Evolutionary conservation across 2,113 vertebrate species (phyloP).

Genomic region (Aspidoscelis tigris): DNA sequence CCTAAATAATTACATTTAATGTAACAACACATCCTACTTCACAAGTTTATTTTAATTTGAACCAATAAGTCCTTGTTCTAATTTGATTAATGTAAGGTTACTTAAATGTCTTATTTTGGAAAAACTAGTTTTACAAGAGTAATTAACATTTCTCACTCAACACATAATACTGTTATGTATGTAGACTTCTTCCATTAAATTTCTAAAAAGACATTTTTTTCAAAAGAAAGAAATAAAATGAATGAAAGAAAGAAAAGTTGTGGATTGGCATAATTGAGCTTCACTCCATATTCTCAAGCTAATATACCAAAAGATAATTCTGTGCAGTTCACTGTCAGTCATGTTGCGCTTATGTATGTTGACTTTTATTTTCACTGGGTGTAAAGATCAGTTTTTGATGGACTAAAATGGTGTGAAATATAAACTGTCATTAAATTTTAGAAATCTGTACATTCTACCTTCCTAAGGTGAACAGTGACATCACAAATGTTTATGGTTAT

Average conservation of each 20-base stretch:
- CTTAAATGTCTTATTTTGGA: neutral
- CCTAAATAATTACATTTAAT: neutral
- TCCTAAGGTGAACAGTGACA: accelerated
- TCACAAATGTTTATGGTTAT: neutral
- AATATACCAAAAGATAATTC: neutral
- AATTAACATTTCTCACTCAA: neutral
- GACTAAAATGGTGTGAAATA: conserved; percentile 2
- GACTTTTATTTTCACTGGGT: neutral
- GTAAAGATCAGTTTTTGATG: conserved; percentile 2
- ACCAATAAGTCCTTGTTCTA: neutral
- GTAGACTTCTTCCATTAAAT: neutral
- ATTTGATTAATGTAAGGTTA: neutral
- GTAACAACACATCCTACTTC: neutral
- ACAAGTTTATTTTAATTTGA: neutral
- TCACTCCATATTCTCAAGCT: neutral
- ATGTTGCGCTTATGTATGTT: neutral
- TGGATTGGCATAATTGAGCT: neutral
- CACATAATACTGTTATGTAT: neutral
- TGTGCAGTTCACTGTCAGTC: conserved; percentile 8
- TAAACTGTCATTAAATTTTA: neutral
- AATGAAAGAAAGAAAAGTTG: neutral
- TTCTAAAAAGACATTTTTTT: neutral
- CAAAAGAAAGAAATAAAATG: accelerated
- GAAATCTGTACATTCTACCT: neutral
- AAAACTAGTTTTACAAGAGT: neutral